Evolutionary conservation across 2,113 vertebrate genomes (phyloP).

Genomic region (Pogona vitticeps): DNA sequence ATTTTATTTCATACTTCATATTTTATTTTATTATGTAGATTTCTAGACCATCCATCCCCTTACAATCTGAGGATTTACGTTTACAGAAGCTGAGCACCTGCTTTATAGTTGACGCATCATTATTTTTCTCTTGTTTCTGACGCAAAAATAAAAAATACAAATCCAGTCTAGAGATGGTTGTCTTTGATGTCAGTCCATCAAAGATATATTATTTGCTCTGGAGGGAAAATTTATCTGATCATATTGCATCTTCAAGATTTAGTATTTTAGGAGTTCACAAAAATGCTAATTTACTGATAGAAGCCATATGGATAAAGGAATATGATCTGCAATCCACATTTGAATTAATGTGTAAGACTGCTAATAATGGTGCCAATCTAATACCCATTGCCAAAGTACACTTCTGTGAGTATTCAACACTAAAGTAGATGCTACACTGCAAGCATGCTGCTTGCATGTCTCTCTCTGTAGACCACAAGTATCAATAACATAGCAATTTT

Average conservation of each 20-base stretch:
- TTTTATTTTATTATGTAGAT: too few species aligned
- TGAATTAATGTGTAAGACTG: not conserved
- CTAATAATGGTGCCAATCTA: not conserved
- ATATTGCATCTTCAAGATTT: not conserved
- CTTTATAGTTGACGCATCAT: not conserved
- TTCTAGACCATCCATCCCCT: too few species aligned
- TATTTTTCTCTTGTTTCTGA: not conserved
- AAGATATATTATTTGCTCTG: not conserved
- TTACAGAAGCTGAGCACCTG: not conserved
- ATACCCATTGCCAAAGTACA: too few species aligned
- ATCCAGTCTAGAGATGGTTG: not conserved
- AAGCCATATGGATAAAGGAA: slow-evolving; percentile 15
- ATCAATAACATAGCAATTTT: too few species aligned
- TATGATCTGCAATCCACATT: not conserved
- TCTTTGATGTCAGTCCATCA: not conserved
- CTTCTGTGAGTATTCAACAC: too few species aligned
- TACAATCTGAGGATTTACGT: too few species aligned
- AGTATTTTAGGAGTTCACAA: slow-evolving; percentile 13
- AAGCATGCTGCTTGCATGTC: too few species aligned
- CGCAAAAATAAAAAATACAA: too few species aligned
- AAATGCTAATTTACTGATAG: slow-evolving; percentile 17
- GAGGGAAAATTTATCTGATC: not conserved
- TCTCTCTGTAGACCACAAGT: too few species aligned
- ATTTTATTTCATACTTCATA: too few species aligned
- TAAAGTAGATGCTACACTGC: too few species aligned